Base-by-base conservation (phyloP, 2,888 invertebrate species). In the Trachelus tabidus region DNA sequence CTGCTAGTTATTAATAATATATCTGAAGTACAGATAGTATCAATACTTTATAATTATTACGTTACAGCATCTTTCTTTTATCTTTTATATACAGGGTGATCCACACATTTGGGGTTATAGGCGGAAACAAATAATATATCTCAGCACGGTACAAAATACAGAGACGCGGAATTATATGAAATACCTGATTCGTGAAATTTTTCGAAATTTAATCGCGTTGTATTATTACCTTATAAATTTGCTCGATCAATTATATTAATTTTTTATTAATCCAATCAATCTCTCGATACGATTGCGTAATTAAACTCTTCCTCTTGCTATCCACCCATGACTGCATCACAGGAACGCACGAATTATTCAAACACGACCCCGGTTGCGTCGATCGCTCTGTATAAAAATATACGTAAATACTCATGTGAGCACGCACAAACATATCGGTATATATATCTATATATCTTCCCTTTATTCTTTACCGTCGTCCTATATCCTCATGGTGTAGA, bases 41-140 rank as follows among this genome's bases (percentile, higher is more conserved):
- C 79, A 79, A 78, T 82, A 81, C 12, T 68, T 80, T 76, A 81
- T 82, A 82, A 82, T 82, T 81, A 82, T 56, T 56, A 56, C 56
- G 56, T 56, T 23, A 56, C 56, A 56, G 56, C 56, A 23, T 56
- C 56, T 9, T 56, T 9, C 23, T 9, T 23, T 56, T 56, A 56
- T 56, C 56, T 23, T 56, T 56, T 23, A 56, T 56, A 56, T 56
- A 56, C 56, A 56, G 56, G 56, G 23, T 23, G 56, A 56, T 56
- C 56, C 56, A 56, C 56, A 23, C 56, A 56, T 56, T 56, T 56
- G 56, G 56, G 56, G 56, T 56, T 56, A 56, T 1, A 56, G 23
- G 56, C 56, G 56, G 23, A 23, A 56, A 56, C 9, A 56, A 56
- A 56, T 40, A 40, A 40, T 56, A 56, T 15, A 56, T 56, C 23